phyloP scores from a whole-genome alignment of 2,888 invertebrate genomes.

The Pristionchus exspectatus region DNA sequence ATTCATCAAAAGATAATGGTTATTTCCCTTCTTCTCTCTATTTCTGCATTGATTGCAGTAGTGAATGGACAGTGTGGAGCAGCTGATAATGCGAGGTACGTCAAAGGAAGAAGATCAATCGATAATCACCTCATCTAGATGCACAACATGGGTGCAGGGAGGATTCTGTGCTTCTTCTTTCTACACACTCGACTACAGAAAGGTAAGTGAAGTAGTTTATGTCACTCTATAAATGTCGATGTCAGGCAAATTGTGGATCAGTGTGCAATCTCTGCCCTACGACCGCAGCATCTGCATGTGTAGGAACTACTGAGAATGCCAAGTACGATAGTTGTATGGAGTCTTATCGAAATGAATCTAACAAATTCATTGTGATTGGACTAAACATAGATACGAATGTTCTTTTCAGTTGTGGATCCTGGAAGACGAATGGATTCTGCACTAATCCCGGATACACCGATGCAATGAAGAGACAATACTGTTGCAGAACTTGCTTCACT shows the following conservation, averaged over 20 bases:
- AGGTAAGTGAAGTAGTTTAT: background rate
- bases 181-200: slow-evolving; percentile 32
- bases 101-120: slow-evolving; percentile 20
- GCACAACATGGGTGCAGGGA: background rate
- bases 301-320: slow-evolving; percentile 22
- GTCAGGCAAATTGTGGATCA: slow-evolving; percentile 5
- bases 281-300: background rate
- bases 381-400: background rate
- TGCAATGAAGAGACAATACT: slow-evolving; percentile 31
- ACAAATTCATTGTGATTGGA: background rate
- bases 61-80: slow-evolving; percentile 18
- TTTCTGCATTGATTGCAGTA: background rate
- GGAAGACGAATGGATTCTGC: slow-evolving; percentile 49
- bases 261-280: background rate
- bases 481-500: slow-evolving; percentile 33
- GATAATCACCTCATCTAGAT: background rate
- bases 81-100: slow-evolving; percentile 20
- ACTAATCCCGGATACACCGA: slow-evolving; percentile 20
- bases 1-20: slow-evolving; percentile 9
- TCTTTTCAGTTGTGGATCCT: background rate
- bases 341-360: too few relatives aligned
- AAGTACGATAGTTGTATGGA: background rate
- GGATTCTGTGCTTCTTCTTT: slow-evolving; percentile 8
- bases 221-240: background rate
- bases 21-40: background rate